Evolutionary conservation across 92 coral and sea anemone species (phyloP).

Genomic region (Micromussa lordhowensis): DNA sequence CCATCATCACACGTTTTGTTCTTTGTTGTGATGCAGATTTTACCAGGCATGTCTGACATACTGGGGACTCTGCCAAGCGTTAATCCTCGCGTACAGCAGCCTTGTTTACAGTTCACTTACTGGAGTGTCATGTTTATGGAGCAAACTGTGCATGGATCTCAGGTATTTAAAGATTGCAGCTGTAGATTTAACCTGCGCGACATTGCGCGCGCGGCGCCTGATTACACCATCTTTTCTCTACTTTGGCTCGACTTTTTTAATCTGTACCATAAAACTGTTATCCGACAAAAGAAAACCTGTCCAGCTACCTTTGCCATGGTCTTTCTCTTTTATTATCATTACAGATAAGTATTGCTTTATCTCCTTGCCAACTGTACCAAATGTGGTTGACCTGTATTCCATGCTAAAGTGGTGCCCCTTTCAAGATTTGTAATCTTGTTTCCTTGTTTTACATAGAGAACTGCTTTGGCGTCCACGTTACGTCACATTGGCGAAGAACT

Average conservation of each 20-base stretch:
- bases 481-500: conserved; percentile 97
- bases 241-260: neutral
- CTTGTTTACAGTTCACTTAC: conserved; percentile 94
- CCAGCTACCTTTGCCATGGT: neutral
- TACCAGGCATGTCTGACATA: conserved; percentile 94
- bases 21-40: conserved; percentile 65
- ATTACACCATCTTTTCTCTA: neutral
- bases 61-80: conserved; percentile 82
- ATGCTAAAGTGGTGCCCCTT: neutral
- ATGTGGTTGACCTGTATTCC: neutral
- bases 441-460: conserved; percentile 66
- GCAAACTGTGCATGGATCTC: conserved; percentile 87
- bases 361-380: neutral
- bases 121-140: conserved; percentile 93
- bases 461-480: conserved; percentile 90
- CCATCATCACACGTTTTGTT: neutral
- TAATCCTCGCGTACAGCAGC: conserved; percentile 88
- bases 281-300: neutral
- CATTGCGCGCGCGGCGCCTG: no score
- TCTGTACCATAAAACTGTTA: neutral
- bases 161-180: conserved; percentile 63
- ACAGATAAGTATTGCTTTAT: no score
- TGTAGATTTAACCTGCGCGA: neutral
- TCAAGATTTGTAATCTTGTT: neutral
- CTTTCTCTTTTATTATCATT: no score